These are phyloP conservation scores for Catocala sponsa DNA, from an alignment of 2,888 invertebrate genomes.

Conservation along the genomic window DNA sequence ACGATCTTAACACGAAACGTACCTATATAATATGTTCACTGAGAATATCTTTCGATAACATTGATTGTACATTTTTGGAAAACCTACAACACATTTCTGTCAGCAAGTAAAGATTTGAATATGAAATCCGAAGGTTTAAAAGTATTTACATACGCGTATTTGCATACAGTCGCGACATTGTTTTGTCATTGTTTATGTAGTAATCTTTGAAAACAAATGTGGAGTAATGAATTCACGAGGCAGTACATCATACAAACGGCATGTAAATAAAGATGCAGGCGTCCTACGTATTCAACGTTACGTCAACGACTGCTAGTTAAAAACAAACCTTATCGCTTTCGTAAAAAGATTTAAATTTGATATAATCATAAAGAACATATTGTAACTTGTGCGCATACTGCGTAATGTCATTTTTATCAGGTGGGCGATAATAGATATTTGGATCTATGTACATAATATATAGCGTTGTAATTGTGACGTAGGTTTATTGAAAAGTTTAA, in stretches of 20 bases:
- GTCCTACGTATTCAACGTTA: constrained; percentile 28
- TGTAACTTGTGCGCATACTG: constrained; percentile 20
- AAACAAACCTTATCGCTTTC: constrained; percentile 35
- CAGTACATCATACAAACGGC: constrained; percentile 31
- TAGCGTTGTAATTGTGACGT: constrained; percentile 13
- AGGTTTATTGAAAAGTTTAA: constrained; percentile 7
- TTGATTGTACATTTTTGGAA: too few species aligned
- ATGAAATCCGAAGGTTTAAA: constrained; percentile 16
- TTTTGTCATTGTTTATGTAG: constrained; percentile 41
- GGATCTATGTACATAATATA: constrained; percentile 19
- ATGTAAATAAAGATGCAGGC: constrained; percentile 49
- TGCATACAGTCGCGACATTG: constrained; percentile 29
- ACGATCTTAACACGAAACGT: too few species aligned
- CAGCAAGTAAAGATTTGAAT: constrained; percentile 27
- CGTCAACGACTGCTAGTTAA: constrained; percentile 24
- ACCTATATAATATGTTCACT: too few species aligned
- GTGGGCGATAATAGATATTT: constrained; percentile 49
- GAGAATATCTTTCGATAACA: too few species aligned
- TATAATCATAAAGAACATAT: constrained; percentile 20
- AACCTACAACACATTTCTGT: not conserved
- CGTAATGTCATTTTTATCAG: constrained; percentile 50
- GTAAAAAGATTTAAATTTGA: constrained; percentile 34
- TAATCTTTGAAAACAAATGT: constrained; percentile 43
- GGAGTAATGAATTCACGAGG: constrained; percentile 36
- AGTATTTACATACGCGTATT: constrained; percentile 27